Base-by-base conservation (phyloP, 1,140 invertebrate species). In the Palaemon carinicauda region DNA sequence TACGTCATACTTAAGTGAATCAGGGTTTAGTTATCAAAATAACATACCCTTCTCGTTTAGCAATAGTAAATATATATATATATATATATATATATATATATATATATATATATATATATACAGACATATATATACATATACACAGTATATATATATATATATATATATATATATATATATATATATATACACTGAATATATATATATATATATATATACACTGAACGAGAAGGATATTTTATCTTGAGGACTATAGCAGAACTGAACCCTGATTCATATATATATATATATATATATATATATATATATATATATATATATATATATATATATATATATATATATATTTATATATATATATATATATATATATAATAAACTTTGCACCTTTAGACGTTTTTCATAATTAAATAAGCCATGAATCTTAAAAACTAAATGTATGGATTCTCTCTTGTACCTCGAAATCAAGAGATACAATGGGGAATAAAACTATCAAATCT, bases 41-140 rank as follows among this genome's bases (percentile, higher is more conserved):
- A n/a, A n/a, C n/a, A n/a, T n/a, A n/a, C n/a, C n/a, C n/a, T n/a
- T n/a, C n/a, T n/a, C n/a, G n/a, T n/a, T n/a, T n/a, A n/a, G n/a
- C n/a, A n/a, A n/a, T n/a, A n/a, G n/a, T n/a, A n/a, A n/a, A n/a
- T n/a, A n/a, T n/a, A n/a, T n/a, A n/a, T n/a, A n/a, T n/a, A n/a
- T n/a, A n/a, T n/a, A n/a, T n/a, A n/a, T n/a, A n/a, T n/a, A n/a
- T n/a, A n/a, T n/a, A n/a, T n/a, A n/a, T n/a, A n/a, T n/a, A 65
- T 65, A 65, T 65, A 65, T 65, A 65, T 65, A 65, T 65, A 65
- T 65, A 65, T 65, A 65, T 65, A 65, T 65, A 65, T 65, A 65
- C 29, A 65, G n/a, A 65, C 29, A 65, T 65, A 65, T 65, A 65
- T 65, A 65, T 65, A 65, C 29, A 65, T 65, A 65, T 65, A 65